Base-by-base conservation (phyloP, 1,140 invertebrate genomes). In the Rhizoglyphus robini region DNA sequence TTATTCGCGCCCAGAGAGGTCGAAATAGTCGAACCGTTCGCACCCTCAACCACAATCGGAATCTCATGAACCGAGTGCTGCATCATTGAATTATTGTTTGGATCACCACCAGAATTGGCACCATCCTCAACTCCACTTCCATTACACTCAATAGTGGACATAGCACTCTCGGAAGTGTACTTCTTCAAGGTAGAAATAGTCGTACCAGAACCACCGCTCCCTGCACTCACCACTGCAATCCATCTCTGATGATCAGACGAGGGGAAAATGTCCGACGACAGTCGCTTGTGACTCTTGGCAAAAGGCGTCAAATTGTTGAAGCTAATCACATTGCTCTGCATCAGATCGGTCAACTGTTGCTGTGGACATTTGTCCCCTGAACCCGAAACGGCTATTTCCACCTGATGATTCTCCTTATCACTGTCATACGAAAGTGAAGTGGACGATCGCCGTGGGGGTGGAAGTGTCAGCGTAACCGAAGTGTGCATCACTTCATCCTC, bases 221-320 rank as follows among this genome's bases (percentile, higher is more conserved):
- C 15, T n/a, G n/a, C n/a, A n/a, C n/a, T n/a, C n/a, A n/a, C n/a
- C n/a, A n/a, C n/a, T n/a, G n/a, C n/a, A n/a, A 60, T 60, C n/a
- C 13, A 46, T 32, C 36, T 60, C 13, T 29, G 58, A 23, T 60
- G 51, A 32, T 54, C 51, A 8, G 51, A 54, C 8, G 8, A 13
- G 58, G 61, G 32, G 32, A 63, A 63, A 13, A 34, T 63, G 30
- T 63, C 61, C 8, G 61, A 63, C 2, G 61, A 63, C 25, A 63
- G 61, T n/a, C 61, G 61, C 29, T 63, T 63, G 27, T 63, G 61
- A 60, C 27, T 34, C 15, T 60, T 41, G 18, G 8, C 8, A 8
- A 18, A 41, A 11, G 36, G 36, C 18, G 36, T n/a, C n/a, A n/a
- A n/a, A n/a, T 41, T 41, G 18, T 18, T 18, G 36, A 41, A 41